Evolutionary conservation across 2,888 invertebrate genomes (phyloP).

Genomic region (Machimus rusticus): DNA sequence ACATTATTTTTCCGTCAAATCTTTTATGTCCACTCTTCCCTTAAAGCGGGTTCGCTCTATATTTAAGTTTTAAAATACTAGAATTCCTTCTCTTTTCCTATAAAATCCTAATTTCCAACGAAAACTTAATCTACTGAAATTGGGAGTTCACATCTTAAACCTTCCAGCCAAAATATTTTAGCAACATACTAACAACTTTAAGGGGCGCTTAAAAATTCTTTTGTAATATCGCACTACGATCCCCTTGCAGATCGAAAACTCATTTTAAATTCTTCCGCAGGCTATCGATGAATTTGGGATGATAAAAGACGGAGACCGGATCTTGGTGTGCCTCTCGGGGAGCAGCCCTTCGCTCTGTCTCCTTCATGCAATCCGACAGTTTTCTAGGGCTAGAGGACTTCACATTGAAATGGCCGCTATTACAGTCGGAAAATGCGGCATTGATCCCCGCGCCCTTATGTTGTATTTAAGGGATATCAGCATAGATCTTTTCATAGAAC

Average conservation of each 20-base stretch:
- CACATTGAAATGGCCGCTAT: conserved; percentile 71
- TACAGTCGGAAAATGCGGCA: conserved; percentile 75
- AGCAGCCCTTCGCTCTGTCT: conserved; percentile 85
- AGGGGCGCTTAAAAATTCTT: background rate
- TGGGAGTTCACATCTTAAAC: background rate
- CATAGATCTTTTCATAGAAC: conserved; percentile 80
- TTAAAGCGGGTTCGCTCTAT: no score
- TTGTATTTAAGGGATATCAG: conserved; percentile 77
- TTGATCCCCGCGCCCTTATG: conserved; percentile 76
- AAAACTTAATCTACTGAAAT: background rate
- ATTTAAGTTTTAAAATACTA: background rate
- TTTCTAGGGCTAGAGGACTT: conserved; percentile 79
- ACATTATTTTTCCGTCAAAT: background rate
- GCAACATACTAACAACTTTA: background rate
- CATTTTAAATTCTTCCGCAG: conserved; percentile 56
- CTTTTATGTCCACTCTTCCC: no score
- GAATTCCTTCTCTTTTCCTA: no score
- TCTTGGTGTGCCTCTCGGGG: conserved; percentile 85
- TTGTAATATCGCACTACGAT: background rate
- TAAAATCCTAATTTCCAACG: background rate
- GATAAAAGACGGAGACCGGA: conserved; percentile 82
- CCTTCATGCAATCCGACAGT: conserved; percentile 83
- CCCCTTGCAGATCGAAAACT: background rate
- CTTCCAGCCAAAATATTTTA: background rate
- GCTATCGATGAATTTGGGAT: conserved; percentile 84